phyloP scores from a whole-genome alignment of 1,140 invertebrate species.

The Drosophila kurseongensis region DNA sequence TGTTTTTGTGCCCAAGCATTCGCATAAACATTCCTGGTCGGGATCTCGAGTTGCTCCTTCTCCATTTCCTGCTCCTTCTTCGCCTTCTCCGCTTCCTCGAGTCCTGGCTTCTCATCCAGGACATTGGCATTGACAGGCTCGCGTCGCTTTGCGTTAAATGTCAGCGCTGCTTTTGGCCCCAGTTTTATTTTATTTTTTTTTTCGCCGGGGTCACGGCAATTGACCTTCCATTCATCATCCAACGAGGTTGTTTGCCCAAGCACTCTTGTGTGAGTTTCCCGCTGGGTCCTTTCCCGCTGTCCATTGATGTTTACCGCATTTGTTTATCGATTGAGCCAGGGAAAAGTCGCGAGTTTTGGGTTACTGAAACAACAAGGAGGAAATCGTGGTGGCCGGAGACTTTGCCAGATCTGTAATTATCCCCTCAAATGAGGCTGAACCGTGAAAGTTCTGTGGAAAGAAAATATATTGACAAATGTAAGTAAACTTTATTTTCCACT shows the following conservation, averaged over 20 bases:
- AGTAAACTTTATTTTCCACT: too few relatives aligned
- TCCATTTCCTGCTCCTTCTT: neutral
- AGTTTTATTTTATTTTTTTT: slow-evolving; percentile 33
- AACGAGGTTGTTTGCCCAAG: slow-evolving; percentile 68
- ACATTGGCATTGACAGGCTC: slow-evolving; percentile 76
- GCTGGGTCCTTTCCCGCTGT: slow-evolving; percentile 24
- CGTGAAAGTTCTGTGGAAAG: slow-evolving; percentile 1
- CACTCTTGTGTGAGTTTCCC: slow-evolving; percentile 33
- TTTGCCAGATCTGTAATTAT: slow-evolving; percentile 62
- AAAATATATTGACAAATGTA: neutral
- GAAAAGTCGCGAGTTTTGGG: slow-evolving; percentile 51
- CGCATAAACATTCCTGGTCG: slow-evolving; percentile 76
- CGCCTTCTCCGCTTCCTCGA: neutral
- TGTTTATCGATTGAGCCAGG: slow-evolving; percentile 70
- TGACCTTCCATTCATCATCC: slow-evolving; percentile 79
- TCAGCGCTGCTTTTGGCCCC: slow-evolving; percentile 43
- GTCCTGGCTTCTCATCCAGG: slow-evolving; percentile 43
- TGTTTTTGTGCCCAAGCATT: slow-evolving; percentile 81
- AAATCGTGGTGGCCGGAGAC: neutral
- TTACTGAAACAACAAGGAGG: slow-evolving; percentile 68
- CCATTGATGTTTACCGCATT: slow-evolving; percentile 79
- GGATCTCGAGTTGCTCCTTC: slow-evolving; percentile 20
- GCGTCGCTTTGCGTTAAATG: slow-evolving; percentile 77
- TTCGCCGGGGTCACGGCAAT: slow-evolving; percentile 69
- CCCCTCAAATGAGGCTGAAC: slow-evolving; percentile 69